Evolutionary conservation across 2,113 vertebrate species (phyloP), one percentile per base, ranked within the genome.

Genomic region (Tiliqua scincoides): DNA sequence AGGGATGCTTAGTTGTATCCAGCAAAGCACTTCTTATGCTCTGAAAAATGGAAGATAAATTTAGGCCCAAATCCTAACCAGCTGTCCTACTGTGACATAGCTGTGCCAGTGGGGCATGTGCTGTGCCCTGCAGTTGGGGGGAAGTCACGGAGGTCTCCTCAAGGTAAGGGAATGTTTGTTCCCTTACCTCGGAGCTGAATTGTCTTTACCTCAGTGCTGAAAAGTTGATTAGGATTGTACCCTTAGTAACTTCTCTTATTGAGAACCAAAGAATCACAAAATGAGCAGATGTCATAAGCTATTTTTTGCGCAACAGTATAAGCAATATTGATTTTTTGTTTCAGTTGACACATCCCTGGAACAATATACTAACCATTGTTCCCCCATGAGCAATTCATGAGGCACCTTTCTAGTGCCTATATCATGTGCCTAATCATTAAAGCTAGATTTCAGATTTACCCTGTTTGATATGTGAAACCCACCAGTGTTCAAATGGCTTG

Each of bases 401-500:
- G 61, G 75, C 79, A 80, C 25, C 78, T 89, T 93, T 76, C 89
- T 84, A 48, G 37, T 40, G 76, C 10, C 43, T 85, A 54, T 92
- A 11, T 52, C 79, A 87, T 78, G n/a, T n/a, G n/a, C n/a, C n/a
- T 84, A 48, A 57, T 83, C 59, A 71, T 0, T 83, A 70, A 30
- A 92, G 84, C 91, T 82, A 73, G 88, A 88, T 75, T 90, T 88
- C 54, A 88, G 85, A 86, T 92, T 88, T 83, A 81, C 76, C 71
- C 48, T 89, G 0, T 85, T 6, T 43, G 61, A 67, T 32, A 57
- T 25, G 1, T 79, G 0, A 80, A 91, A 59, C 32, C 75, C 73
- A 83, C 57, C 73, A 89, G 73, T 89, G 88, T 90, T 85, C 35
- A 89, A 67, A 88, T 79, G 54, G 70, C 27, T 75, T 57, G 71